A percentile compares a stretch with the other conserved stretches of the same genome.
These are phyloP conservation scores for Halcyon senegalensis DNA, from an alignment of 2,113 vertebrate genomes.

Conservation along the genomic window DNA sequence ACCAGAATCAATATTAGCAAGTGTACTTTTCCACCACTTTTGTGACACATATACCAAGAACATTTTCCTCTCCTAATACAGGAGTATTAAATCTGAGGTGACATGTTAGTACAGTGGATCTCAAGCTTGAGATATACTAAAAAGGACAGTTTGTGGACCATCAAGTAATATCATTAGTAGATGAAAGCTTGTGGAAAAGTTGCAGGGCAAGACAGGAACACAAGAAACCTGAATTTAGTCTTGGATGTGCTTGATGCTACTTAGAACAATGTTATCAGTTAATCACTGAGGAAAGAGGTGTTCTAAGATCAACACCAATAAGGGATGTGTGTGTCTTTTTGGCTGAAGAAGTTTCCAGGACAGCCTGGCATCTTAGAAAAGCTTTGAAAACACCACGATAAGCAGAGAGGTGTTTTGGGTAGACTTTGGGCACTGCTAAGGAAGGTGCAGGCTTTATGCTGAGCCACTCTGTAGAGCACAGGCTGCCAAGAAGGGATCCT, in stretches of 20 bases:
- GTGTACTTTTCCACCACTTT: neutral
- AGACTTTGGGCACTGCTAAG: neutral
- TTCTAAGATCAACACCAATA: neutral
- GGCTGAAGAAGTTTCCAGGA: neutral
- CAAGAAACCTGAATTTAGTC: neutral
- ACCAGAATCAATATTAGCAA: neutral
- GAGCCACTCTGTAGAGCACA: neutral
- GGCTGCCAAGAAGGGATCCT: neutral
- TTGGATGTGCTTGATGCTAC: neutral
- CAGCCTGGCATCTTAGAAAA: neutral
- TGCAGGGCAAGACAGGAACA: neutral
- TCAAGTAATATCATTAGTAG: neutral
- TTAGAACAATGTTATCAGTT: neutral
- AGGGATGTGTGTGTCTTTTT: accelerated
- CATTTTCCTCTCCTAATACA: neutral
- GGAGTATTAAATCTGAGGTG: neutral
- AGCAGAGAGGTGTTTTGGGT: neutral
- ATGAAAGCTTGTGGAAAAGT: neutral
- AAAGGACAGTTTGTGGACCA: neutral
- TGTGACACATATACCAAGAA: neutral
- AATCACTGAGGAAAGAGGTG: neutral
- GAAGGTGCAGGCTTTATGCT: neutral
- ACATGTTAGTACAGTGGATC: neutral
- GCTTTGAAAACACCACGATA: neutral
- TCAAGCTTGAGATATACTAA: neutral